Conservation (phyloP, 30 jellyfish, hydroid and myxozoan species). For the Euphysa ruthae region DNA sequence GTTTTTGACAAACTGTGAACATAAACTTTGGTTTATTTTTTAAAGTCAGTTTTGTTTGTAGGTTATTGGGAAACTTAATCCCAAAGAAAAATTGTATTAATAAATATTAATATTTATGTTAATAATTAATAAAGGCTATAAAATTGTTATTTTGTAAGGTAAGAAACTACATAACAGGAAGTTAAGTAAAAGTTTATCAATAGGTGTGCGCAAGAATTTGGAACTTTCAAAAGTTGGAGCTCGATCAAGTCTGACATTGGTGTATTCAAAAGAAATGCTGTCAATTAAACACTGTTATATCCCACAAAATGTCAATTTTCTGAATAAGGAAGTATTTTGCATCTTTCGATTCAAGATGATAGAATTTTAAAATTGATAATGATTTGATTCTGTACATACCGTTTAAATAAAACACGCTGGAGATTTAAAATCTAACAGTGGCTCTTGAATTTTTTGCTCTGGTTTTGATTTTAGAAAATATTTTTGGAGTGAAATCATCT, state of each 20-base stretch:
- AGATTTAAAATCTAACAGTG: background rate
- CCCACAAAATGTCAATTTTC: too few species aligned
- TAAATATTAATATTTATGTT: too few species aligned
- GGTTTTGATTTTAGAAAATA: slow-evolving; percentile 3
- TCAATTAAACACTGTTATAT: too few species aligned
- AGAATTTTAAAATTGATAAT: background rate
- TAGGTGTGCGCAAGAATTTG: background rate
- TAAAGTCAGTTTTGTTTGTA: too few species aligned
- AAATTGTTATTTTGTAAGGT: background rate
- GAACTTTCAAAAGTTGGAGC: background rate
- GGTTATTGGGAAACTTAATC: too few species aligned
- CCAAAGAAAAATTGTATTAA: too few species aligned
- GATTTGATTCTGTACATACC: slow-evolving; percentile 15
- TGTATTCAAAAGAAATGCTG: too few species aligned
- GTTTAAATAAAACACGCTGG: background rate
- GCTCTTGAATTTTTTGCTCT: slow-evolving; percentile 10
- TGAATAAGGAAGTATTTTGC: background rate
- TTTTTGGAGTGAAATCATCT: background rate
- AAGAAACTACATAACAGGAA: background rate
- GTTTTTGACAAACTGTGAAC: too few species aligned
- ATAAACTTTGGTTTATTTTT: too few species aligned
- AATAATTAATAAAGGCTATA: too few species aligned
- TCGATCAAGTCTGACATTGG: background rate
- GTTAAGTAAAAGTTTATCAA: background rate
- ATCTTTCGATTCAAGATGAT: background rate